Evolutionary conservation across 2,888 invertebrate genomes (phyloP).

Genomic region (Sphaerophoria rueppellii): DNA sequence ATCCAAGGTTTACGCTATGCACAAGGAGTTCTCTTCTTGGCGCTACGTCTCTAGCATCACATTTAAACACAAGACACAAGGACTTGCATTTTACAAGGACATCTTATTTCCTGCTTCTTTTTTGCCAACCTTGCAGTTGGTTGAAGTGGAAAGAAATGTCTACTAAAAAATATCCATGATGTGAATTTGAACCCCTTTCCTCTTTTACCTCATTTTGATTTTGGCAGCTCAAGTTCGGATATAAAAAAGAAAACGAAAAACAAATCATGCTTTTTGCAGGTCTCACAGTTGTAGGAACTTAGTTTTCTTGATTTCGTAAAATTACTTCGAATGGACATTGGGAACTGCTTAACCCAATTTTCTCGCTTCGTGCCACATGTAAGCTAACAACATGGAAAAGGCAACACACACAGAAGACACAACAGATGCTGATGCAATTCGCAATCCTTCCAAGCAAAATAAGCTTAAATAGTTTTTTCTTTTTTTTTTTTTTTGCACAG

Average conservation of each 20-base stretch:
- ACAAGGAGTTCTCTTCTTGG: slow-evolving; percentile 4
- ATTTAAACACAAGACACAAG: slow-evolving; percentile 3
- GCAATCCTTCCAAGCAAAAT: slow-evolving; percentile 17
- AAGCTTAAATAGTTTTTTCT: slow-evolving; percentile 11
- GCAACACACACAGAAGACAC: slow-evolving; percentile 8
- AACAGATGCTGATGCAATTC: slow-evolving; percentile 36
- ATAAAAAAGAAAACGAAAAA: not conserved
- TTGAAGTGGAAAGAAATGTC: slow-evolving; percentile 34
- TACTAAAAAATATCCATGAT: slow-evolving; percentile 14
- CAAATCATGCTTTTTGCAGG: slow-evolving; percentile 17
- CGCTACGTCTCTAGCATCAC: slow-evolving; percentile 1
- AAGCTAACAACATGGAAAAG: slow-evolving; percentile 2
- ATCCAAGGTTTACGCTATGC: slow-evolving; percentile 7
- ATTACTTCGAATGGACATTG: slow-evolving; percentile 65
- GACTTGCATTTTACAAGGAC: slow-evolving; percentile 45
- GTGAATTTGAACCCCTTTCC: no score
- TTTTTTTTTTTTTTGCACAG: slow-evolving; percentile 2
- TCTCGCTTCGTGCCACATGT: slow-evolving; percentile 44
- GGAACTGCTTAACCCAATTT: slow-evolving; percentile 63
- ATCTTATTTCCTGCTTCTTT: slow-evolving; percentile 17
- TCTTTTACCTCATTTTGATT: no score
- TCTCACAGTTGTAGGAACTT: not conserved
- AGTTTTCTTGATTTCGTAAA: slow-evolving; percentile 52
- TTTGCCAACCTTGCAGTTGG: slow-evolving; percentile 40
- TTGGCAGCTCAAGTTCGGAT: not conserved